These are phyloP conservation scores for Acanthornis magna DNA, from an alignment of 2,797 vertebrate genomes.

Conservation along the genomic window DNA sequence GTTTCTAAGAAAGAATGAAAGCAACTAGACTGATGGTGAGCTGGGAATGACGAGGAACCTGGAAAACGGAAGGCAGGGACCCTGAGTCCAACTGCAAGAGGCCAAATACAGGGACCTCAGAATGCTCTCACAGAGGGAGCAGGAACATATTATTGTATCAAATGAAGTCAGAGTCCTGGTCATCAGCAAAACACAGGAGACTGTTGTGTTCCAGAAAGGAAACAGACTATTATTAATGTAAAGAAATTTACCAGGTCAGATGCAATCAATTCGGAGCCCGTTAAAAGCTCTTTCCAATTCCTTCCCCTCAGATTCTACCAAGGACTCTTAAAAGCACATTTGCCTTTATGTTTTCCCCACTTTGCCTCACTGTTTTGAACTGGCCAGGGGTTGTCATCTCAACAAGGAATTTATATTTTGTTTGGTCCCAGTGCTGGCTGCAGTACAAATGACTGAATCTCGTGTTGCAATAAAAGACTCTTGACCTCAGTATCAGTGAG, in stretches of 20 bases:
- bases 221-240: background rate
- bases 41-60: background rate
- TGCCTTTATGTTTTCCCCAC: background rate
- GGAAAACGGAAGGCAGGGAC: background rate
- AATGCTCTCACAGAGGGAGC: fast-evolving
- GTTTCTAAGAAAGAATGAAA: background rate
- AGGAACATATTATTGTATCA: background rate
- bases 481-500: background rate
- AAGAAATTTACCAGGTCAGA: background rate
- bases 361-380: background rate
- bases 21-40: background rate
- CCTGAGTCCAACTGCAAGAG: background rate
- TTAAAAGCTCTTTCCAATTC: background rate
- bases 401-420: background rate
- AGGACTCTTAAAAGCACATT: background rate
- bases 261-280: background rate
- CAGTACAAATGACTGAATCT: background rate
- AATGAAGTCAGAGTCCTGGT: background rate
- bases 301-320: background rate
- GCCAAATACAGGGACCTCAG: background rate
- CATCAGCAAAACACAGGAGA: background rate
- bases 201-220: background rate
- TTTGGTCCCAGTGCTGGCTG: background rate
- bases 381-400: background rate
- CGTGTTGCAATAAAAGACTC: background rate